A percentile compares a stretch with the other conserved stretches of the same genome.
These are phyloP conservation scores for Clitarchus hookeri DNA, from an alignment of 2,888 invertebrate species.

Conservation along the genomic window DNA sequence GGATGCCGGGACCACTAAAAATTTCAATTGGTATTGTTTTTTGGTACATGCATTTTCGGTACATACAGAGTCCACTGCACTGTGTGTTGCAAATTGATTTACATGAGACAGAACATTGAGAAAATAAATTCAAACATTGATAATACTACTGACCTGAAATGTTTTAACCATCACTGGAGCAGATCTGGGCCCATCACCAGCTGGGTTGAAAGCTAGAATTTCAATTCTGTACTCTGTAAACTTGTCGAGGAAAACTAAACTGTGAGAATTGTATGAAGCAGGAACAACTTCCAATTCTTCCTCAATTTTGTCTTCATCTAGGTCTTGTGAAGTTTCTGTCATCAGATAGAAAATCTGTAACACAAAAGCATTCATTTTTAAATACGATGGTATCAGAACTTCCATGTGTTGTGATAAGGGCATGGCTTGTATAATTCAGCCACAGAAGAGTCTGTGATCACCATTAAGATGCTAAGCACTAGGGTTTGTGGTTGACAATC, in stretches of 20 bases:
- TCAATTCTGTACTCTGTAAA: constrained; percentile 90
- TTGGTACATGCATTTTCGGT: too few species aligned
- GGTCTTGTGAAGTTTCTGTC: constrained; percentile 77
- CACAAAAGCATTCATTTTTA: constrained; percentile 32
- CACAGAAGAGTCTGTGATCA: too few species aligned
- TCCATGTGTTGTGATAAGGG: too few species aligned
- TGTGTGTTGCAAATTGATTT: too few species aligned
- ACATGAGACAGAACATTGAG: too few species aligned
- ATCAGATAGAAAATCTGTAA: constrained; percentile 83
- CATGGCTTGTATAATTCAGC: too few species aligned
- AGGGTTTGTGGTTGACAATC: too few species aligned
- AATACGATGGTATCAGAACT: not conserved
- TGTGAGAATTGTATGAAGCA: constrained; percentile 80
- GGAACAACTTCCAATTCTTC: constrained; percentile 93
- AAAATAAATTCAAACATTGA: too few species aligned
- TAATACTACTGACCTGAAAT: constrained; percentile 55
- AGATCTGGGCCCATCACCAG: constrained; percentile 94
- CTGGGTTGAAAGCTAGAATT: constrained; percentile 94
- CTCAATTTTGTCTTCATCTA: constrained; percentile 73
- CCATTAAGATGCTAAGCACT: too few species aligned
- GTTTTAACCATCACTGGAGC: constrained; percentile 81
- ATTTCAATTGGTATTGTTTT: too few species aligned
- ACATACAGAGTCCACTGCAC: too few species aligned
- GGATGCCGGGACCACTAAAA: too few species aligned
- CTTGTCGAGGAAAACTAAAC: constrained; percentile 86